Base-by-base conservation (phyloP, 2,888 invertebrate species). In the Cartodere bifasciata region DNA sequence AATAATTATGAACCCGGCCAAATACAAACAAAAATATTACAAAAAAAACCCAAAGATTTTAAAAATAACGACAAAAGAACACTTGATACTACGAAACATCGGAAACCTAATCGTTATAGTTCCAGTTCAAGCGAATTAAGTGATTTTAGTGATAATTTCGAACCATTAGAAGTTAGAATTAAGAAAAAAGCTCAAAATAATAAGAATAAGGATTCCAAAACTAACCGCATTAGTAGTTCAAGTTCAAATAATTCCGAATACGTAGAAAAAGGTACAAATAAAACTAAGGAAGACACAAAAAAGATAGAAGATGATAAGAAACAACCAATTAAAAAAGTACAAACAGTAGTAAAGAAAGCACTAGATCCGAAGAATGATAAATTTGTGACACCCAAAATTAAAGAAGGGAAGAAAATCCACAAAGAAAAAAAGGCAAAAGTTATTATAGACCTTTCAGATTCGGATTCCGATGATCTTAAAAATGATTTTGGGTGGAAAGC, bases 391-490 rank as follows among this genome's bases (percentile, higher is more conserved):
- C 40, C 13, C 11, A 24, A 24, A 24, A 37, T 16, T 35, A 23
- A 43, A 42, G 22, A 43, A 45, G 10, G 40, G 44, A 13, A 48
- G 41, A 38, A 38, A 45, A 6, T 16, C 31, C 12, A 9, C 26
- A 28, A 34, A 37, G 16, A 34, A 41, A 33, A n/a, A n/a, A n/a
- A n/a, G n/a, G n/a, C n/a, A n/a, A n/a, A n/a, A n/a, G n/a, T n/a
- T n/a, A n/a, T n/a, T n/a, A n/a, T n/a, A n/a, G n/a, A n/a, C n/a
- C n/a, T n/a, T n/a, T n/a, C n/a, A n/a, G n/a, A n/a, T n/a, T n/a
- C n/a, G n/a, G n/a, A n/a, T n/a, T n/a, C n/a, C n/a, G n/a, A n/a
- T n/a, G n/a, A n/a, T n/a, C n/a, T n/a, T n/a, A n/a, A n/a, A n/a
- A n/a, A n/a, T n/a, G n/a, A 46, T 39, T 23, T 23, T 5, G 24